Evolutionary conservation across 2,797 vertebrate species (phyloP).

Genomic region (Hydrolagus colliei): DNA sequence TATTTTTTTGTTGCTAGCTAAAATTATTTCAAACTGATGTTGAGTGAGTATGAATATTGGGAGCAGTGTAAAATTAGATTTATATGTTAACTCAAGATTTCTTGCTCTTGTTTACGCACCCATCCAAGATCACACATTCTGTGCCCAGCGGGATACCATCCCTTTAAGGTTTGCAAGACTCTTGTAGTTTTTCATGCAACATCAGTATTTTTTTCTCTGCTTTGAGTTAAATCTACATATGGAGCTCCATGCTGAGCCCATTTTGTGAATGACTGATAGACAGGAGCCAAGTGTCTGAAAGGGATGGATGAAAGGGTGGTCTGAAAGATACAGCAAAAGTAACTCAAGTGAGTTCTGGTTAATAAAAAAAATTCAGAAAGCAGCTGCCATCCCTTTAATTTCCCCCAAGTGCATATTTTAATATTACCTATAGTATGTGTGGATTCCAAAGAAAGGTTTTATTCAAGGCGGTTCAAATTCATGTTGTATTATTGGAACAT

Average conservation of each 20-base stretch:
- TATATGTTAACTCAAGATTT: too few species aligned
- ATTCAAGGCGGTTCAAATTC: not conserved
- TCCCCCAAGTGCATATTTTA: not conserved
- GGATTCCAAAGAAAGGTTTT: constrained; percentile 4
- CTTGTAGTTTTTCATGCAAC: not conserved
- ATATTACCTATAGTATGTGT: not conserved
- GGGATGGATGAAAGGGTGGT: not conserved
- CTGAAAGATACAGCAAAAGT: not conserved
- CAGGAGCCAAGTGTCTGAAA: not conserved
- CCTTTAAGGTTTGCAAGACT: too few species aligned
- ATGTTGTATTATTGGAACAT: not conserved
- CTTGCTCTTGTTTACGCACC: too few species aligned
- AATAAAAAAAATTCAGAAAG: constrained; percentile 11
- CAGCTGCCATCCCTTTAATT: not conserved
- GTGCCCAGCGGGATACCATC: too few species aligned
- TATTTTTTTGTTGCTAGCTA: too few species aligned
- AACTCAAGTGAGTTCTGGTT: constrained; percentile 7
- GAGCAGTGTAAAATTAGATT: too few species aligned
- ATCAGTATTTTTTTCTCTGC: not conserved
- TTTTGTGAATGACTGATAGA: not conserved
- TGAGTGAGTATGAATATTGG: too few species aligned
- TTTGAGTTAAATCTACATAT: not conserved
- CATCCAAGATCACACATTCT: too few species aligned
- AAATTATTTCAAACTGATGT: too few species aligned
- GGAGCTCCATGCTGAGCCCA: constrained; percentile 13